phyloP scores from a whole-genome alignment of 2,113 vertebrate genomes.

The Macrotus californicus region DNA sequence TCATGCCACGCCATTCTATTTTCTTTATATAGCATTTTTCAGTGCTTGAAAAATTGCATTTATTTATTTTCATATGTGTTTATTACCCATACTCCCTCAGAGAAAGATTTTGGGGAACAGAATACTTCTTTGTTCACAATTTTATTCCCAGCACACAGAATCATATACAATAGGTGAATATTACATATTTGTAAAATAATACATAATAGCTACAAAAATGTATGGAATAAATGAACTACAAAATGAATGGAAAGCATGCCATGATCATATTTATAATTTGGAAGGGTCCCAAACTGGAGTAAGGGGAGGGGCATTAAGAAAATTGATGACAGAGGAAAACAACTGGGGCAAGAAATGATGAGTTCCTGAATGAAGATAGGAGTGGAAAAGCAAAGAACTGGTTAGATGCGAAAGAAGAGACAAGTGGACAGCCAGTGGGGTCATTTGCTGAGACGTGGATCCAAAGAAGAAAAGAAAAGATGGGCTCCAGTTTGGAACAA shows the following conservation, averaged over 20 bases:
- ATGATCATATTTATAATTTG: background rate
- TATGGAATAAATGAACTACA: background rate
- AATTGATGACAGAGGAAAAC: background rate
- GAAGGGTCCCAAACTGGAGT: background rate
- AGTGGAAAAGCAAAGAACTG: background rate
- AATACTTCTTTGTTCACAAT: background rate
- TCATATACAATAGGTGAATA: background rate
- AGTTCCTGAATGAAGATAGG: background rate
- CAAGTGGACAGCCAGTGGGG: background rate
- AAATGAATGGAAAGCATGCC: background rate
- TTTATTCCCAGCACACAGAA: background rate
- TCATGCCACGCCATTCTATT: background rate
- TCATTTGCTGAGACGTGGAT: background rate
- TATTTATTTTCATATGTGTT: background rate
- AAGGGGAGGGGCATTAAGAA: background rate
- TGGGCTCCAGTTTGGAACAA: background rate
- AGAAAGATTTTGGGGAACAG: background rate
- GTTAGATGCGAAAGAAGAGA: background rate
- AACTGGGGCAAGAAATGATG: background rate
- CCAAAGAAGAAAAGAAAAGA: background rate
- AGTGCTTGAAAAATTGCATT: background rate
- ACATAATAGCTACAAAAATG: background rate
- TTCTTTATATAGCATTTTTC: background rate
- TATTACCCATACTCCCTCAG: background rate
- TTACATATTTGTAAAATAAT: background rate